Evolutionary conservation across 2,797 vertebrate genomes (phyloP).

Genomic region (Antrozous pallidus): DNA sequence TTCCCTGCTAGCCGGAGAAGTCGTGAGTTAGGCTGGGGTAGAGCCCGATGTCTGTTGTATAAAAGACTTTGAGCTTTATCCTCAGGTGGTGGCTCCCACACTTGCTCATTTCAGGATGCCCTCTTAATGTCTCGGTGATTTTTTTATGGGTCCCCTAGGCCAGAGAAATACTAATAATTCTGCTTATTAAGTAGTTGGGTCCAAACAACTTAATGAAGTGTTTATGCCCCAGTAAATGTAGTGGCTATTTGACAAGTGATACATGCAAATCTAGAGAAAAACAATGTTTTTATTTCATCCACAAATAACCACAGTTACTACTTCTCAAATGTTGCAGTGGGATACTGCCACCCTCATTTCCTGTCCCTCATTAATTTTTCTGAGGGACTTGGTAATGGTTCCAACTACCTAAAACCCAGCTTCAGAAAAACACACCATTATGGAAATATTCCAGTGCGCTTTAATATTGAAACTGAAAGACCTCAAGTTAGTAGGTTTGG

Average conservation of each 20-base stretch:
- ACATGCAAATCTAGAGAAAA: not conserved
- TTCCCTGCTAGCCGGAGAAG: not conserved
- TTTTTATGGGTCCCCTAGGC: not conserved
- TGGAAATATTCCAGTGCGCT: not conserved
- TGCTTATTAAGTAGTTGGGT: constrained; percentile 25
- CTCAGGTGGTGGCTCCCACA: not conserved
- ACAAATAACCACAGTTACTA: not conserved
- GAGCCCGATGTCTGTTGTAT: not conserved
- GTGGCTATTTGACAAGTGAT: not conserved
- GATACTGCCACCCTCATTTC: not conserved
- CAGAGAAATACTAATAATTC: constrained; percentile 36
- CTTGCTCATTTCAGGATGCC: not conserved
- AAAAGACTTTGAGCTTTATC: not conserved
- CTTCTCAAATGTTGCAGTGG: not conserved
- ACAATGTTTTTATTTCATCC: not conserved
- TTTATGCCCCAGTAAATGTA: constrained; percentile 19
- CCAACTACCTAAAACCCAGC: not conserved
- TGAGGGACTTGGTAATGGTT: not conserved
- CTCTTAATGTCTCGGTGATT: not conserved
- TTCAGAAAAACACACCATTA: not conserved
- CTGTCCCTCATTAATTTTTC: not conserved
- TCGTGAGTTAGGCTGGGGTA: not conserved
- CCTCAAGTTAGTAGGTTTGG: not conserved
- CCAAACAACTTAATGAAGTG: constrained; percentile 33
- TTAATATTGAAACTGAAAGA: not conserved